Evolutionary conservation across 1,140 invertebrate genomes (phyloP).

Genomic region (Drosophila parvula): DNA sequence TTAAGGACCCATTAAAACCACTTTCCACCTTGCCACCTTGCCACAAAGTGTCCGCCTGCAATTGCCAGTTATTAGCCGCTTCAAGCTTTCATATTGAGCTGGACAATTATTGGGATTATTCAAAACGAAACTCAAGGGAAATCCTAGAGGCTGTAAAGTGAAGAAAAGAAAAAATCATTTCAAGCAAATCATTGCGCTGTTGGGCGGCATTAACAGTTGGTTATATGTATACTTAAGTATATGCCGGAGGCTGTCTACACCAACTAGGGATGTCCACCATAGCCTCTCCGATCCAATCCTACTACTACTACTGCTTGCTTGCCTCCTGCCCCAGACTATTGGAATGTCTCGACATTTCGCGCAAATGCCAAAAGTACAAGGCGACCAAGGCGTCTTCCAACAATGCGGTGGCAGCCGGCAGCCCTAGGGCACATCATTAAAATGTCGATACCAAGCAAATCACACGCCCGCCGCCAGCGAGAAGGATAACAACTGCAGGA

Average conservation of each 20-base stretch:
- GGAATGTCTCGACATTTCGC: conserved; percentile 59
- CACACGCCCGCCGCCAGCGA: conserved; percentile 75
- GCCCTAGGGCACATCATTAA: conserved; percentile 82
- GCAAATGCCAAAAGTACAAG: conserved; percentile 75
- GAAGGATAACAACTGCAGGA: conserved; percentile 59
- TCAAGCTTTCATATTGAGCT: conserved; percentile 36
- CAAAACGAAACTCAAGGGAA: conserved; percentile 20
- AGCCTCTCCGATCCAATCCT: not conserved
- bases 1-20: not conserved
- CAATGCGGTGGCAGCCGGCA: conserved; percentile 45
- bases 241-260: conserved; percentile 31
- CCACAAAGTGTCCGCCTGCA: conserved; percentile 32
- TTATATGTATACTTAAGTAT: conserved; percentile 60
- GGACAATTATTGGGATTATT: conserved; percentile 67
- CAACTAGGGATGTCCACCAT: conserved; percentile 37
- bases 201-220: conserved; percentile 65
- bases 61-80: conserved; percentile 67
- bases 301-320: conserved; percentile 4
- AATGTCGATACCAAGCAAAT: conserved; percentile 83
- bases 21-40: conserved; percentile 5
- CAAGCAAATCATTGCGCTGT: conserved; percentile 61
- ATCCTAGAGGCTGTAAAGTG: conserved; percentile 23
- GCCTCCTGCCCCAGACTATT: conserved; percentile 26
- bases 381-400: conserved; percentile 48
- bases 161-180: conserved; percentile 36